phyloP scores from a whole-genome alignment of 2,113 vertebrate species.

The Cygnus buccinator region DNA sequence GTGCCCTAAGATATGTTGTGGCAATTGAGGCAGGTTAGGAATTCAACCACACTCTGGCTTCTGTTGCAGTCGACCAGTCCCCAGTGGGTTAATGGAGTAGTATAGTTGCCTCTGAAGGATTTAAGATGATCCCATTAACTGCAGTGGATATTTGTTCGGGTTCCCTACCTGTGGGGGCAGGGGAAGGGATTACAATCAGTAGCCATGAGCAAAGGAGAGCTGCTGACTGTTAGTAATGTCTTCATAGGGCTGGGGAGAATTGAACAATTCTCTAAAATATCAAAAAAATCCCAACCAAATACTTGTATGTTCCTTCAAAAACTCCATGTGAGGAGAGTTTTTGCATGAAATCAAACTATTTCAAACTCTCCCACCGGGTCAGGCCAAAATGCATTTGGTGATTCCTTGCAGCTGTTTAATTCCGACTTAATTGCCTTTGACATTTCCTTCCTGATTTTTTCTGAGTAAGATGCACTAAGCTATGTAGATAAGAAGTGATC shows the following conservation, averaged over 20 bases:
- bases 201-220: neutral
- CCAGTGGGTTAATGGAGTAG: neutral
- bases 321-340: neutral
- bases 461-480: conserved; percentile 25
- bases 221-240: conserved; percentile 38
- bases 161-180: neutral
- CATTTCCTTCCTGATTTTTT: conserved; percentile 47
- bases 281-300: neutral
- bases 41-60: neutral
- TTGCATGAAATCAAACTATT: neutral
- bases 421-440: conserved; percentile 53
- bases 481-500: conserved; percentile 44
- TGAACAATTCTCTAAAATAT: neutral
- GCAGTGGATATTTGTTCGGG: conserved; percentile 32
- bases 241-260: neutral
- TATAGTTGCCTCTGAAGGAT: conserved; percentile 11
- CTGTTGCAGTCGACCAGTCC: neutral
- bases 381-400: neutral
- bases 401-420: conserved; percentile 50
- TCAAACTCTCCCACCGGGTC: neutral
- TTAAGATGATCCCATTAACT: conserved; percentile 57
- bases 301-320: neutral
- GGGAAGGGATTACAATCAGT: neutral
- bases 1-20: neutral
- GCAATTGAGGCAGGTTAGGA: neutral